Percentiles rank a stretch among this genome's conserved stretches.
Evolutionary conservation across 2,797 vertebrate species (phyloP).

Genomic region (Micromesistius poutassou): DNA sequence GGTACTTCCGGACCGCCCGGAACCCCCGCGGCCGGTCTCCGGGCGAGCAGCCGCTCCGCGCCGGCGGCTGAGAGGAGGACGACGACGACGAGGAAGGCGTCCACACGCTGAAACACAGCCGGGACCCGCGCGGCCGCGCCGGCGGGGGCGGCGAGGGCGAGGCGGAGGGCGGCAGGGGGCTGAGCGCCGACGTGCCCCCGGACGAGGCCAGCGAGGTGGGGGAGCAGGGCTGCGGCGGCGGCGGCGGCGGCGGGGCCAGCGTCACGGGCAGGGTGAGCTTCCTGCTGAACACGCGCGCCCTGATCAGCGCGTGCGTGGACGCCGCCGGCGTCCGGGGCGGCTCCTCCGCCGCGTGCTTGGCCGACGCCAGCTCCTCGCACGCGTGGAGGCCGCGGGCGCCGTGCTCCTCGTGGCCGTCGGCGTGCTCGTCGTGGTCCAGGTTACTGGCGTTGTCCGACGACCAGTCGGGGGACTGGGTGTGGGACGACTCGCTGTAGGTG

Average conservation of each 20-base stretch:
- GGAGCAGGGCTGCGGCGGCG: slow-evolving; percentile 69
- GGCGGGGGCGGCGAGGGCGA: slow-evolving; percentile 68
- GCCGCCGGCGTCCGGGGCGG: slow-evolving; percentile 39
- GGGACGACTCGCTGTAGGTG: slow-evolving; percentile 68
- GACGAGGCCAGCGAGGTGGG: slow-evolving; percentile 65
- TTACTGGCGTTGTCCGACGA: slow-evolving; percentile 77
- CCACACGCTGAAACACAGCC: slow-evolving; percentile 82
- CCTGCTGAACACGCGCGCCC: slow-evolving; percentile 67
- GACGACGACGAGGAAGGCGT: slow-evolving; percentile 70
- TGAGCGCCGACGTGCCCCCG: slow-evolving; percentile 62
- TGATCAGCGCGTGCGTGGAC: slow-evolving; percentile 58
- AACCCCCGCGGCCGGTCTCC: slow-evolving; percentile 58
- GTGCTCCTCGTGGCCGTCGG: slow-evolving; percentile 58
- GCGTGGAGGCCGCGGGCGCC: slow-evolving; percentile 57
- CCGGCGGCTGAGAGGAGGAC: slow-evolving; percentile 51
- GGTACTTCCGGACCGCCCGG: slow-evolving; percentile 58
- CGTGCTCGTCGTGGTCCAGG: slow-evolving; percentile 63
- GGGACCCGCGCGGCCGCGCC: slow-evolving; percentile 66
- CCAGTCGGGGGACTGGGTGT: slow-evolving; percentile 71
- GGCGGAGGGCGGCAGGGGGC: slow-evolving; percentile 61
- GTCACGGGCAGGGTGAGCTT: slow-evolving; percentile 71
- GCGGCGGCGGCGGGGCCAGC: slow-evolving; percentile 64
- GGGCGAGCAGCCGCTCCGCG: slow-evolving; percentile 53
- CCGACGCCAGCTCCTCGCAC: slow-evolving; percentile 68
- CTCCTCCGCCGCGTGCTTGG: slow-evolving; percentile 69